Evolutionary conservation across 2,797 vertebrate genomes (phyloP).

Genomic region (Fratercula arctica): DNA sequence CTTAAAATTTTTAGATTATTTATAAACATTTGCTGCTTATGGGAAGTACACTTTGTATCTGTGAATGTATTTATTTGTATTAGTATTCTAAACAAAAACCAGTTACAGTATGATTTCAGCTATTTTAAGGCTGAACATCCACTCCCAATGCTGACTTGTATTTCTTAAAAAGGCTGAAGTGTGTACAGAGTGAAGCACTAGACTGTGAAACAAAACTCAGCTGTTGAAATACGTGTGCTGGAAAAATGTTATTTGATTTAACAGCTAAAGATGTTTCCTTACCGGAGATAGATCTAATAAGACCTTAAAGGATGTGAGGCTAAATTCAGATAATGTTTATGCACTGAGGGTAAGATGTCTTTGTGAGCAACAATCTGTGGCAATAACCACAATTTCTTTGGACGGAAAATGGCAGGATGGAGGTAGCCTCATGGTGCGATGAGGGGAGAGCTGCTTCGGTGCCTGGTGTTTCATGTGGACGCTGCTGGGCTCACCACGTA

Average conservation of each 20-base stretch:
- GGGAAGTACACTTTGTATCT: background rate
- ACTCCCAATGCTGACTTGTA: background rate
- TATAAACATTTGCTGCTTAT: background rate
- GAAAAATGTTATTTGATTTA: constrained; percentile 13
- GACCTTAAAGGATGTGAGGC: constrained; percentile 7
- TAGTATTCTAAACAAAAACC: background rate
- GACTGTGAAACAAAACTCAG: background rate
- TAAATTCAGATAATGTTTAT: constrained; percentile 22
- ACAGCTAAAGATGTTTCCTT: constrained; percentile 35
- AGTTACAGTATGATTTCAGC: background rate
- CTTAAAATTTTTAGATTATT: background rate
- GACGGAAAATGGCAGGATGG: background rate
- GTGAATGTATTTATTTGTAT: background rate
- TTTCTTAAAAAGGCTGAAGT: background rate
- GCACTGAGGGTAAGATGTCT: background rate
- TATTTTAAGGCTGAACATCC: background rate
- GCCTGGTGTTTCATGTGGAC: background rate
- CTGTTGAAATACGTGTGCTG: background rate
- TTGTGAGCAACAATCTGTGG: background rate
- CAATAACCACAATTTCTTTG: background rate
- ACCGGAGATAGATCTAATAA: constrained; percentile 2
- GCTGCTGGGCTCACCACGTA: background rate
- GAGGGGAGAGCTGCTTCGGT: background rate
- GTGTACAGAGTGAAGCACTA: background rate
- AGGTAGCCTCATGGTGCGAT: background rate